A percentile compares a stretch with the other conserved stretches of the same genome.
Evolutionary conservation across 2,113 vertebrate species (phyloP).

Genomic region (Takifugu bimaculatus): DNA sequence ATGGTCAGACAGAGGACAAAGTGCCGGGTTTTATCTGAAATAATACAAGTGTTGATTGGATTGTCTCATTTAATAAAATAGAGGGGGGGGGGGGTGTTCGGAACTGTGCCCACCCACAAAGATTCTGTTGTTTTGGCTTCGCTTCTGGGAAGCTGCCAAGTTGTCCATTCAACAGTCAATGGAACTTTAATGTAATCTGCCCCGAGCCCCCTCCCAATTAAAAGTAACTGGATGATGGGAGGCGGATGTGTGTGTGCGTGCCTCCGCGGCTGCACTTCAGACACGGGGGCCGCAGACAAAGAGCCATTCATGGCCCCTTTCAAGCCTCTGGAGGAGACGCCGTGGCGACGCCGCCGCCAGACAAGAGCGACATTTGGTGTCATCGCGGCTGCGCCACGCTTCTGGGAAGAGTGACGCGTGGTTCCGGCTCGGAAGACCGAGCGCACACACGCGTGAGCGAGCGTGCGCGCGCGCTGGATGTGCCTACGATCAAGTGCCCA

Average conservation of each 20-base stretch:
- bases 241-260: constrained; percentile 15
- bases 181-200: too few species aligned
- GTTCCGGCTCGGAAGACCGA: constrained; percentile 15
- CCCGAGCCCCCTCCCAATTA: too few species aligned
- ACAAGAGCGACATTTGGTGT: constrained; percentile 61
- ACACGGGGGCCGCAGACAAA: constrained; percentile 63
- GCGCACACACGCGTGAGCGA: constrained; percentile 10
- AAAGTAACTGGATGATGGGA: constrained; percentile 4
- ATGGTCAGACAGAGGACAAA: too few species aligned
- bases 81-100: too few species aligned
- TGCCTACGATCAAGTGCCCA: neutral
- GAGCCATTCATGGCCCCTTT: constrained; percentile 56
- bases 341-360: constrained; percentile 44
- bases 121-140: too few species aligned
- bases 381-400: constrained; percentile 20
- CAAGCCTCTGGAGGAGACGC: constrained; percentile 52
- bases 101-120: too few species aligned
- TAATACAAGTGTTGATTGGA: too few species aligned
- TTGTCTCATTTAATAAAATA: too few species aligned
- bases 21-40: too few species aligned
- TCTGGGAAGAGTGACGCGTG: constrained; percentile 24
- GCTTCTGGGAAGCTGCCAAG: too few species aligned
- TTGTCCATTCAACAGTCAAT: too few species aligned
- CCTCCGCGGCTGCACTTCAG: constrained; percentile 53
- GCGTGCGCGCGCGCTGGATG: neutral